A percentile compares a stretch with the other conserved stretches of the same genome.
Conservation (phyloP, 1,140 invertebrate species). For the Atta colombica region DNA sequence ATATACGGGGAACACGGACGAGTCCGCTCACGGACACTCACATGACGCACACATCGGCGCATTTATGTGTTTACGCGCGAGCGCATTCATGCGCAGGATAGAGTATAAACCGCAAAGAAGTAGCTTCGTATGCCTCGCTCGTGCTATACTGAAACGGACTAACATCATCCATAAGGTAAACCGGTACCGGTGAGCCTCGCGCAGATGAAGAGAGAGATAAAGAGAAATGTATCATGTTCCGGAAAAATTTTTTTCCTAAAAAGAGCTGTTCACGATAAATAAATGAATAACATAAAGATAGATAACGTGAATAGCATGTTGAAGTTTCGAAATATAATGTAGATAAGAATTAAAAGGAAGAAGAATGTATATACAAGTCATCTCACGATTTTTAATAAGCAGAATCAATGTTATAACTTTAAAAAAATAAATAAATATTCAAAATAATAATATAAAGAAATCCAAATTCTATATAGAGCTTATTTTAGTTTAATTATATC, state of each 20-base stretch:
- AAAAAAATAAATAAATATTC: neutral
- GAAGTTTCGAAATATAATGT: neutral
- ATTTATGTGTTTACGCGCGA: constrained; percentile 16
- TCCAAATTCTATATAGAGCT: neutral
- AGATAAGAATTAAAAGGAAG: neutral
- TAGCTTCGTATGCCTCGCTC: constrained; percentile 80
- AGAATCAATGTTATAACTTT: neutral
- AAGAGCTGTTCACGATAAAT: neutral
- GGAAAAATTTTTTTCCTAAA: constrained; percentile 35
- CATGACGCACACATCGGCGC: constrained; percentile 9
- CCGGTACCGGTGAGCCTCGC: constrained; percentile 75
- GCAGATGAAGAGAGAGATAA: constrained; percentile 13
- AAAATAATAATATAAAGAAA: neutral
- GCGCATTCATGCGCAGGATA: constrained; percentile 64
- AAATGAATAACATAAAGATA: neutral
- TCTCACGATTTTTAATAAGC: neutral
- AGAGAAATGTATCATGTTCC: constrained; percentile 42
- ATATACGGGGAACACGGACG: constrained; percentile 54
- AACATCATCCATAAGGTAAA: constrained; percentile 79
- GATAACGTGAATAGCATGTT: neutral
- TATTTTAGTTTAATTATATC: constrained; percentile 1
- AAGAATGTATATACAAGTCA: neutral
- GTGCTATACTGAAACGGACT: constrained; percentile 77
- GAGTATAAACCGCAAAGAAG: constrained; percentile 77
- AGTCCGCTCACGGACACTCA: constrained; percentile 48